phyloP scores from a whole-genome alignment of 1,140 invertebrate species.

The Drosophila repletoides region DNA sequence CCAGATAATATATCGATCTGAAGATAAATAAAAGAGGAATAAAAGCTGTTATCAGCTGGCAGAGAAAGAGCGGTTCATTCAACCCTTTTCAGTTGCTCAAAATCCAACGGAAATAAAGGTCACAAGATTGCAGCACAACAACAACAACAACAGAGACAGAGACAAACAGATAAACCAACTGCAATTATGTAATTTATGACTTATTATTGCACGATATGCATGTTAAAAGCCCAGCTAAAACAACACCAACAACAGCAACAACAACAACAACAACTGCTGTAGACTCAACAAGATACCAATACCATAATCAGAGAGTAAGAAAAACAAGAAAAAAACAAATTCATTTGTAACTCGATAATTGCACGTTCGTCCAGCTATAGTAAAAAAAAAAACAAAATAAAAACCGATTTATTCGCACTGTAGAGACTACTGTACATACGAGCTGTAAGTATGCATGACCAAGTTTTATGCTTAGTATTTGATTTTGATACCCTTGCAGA shows the following conservation, averaged over 20 bases:
- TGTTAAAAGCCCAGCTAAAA: slow-evolving; percentile 20
- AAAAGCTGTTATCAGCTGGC: not conserved
- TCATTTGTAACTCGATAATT: slow-evolving; percentile 64
- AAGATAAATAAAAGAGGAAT: not conserved
- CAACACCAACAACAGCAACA: slow-evolving; percentile 13
- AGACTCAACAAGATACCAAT: slow-evolving; percentile 36
- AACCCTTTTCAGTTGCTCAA: slow-evolving; percentile 22
- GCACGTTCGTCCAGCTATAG: slow-evolving; percentile 47
- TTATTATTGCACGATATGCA: slow-evolving; percentile 48
- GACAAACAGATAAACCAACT: slow-evolving; percentile 40
- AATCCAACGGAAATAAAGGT: slow-evolving; percentile 34
- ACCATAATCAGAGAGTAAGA: slow-evolving; percentile 40
- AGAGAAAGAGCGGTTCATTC: slow-evolving; percentile 13
- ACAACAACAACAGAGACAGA: slow-evolving; percentile 6
- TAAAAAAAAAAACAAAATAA: slow-evolving; percentile 2
- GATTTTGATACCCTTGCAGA: too few species aligned
- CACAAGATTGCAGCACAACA: slow-evolving; percentile 16
- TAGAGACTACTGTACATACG: too few species aligned
- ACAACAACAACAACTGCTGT: slow-evolving; percentile 6
- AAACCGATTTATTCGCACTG: too few species aligned
- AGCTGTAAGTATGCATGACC: too few species aligned
- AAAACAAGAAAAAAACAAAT: slow-evolving; percentile 36
- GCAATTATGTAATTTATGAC: slow-evolving; percentile 69
- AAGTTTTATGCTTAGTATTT: too few species aligned
- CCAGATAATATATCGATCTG: too few species aligned